Conservation (phyloP, 2,797 vertebrate species). For the Tachyglossus aculeatus region DNA sequence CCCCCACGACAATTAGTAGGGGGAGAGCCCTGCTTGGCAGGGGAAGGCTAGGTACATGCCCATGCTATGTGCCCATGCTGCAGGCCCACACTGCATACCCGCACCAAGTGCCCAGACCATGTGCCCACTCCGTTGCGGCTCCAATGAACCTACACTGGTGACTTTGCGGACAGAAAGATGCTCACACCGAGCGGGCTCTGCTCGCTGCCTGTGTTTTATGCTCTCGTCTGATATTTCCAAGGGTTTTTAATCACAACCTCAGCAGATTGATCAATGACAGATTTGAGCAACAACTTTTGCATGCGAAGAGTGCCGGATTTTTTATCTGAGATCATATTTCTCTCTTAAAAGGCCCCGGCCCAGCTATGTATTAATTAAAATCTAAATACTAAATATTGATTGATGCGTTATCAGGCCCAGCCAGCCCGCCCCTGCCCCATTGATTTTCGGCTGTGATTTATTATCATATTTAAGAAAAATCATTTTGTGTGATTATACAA, state of each 20-base stretch:
- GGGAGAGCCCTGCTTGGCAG: too few species aligned
- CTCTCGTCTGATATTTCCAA: slow-evolving; percentile 73
- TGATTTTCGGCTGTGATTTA: slow-evolving; percentile 98
- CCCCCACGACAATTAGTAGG: background rate
- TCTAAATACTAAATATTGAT: slow-evolving; percentile 99
- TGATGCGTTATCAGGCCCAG: slow-evolving; percentile 97
- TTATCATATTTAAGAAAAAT: slow-evolving; percentile 99
- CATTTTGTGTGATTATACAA: slow-evolving; percentile 97
- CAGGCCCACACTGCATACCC: too few species aligned
- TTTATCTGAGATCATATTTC: slow-evolving; percentile 98
- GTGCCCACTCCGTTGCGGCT: too few species aligned
- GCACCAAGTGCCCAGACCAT: too few species aligned
- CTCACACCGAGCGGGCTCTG: slow-evolving; percentile 24
- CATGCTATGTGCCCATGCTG: too few species aligned
- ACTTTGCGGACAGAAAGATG: slow-evolving; percentile 27
- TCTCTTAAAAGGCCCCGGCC: slow-evolving; percentile 84
- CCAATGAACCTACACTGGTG: rapidly evolving
- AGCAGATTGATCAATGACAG: slow-evolving; percentile 90
- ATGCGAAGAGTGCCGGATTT: slow-evolving; percentile 81
- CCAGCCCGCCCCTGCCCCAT: slow-evolving; percentile 94
- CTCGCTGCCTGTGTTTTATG: slow-evolving; percentile 57
- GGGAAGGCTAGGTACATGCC: too few species aligned
- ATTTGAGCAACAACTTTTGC: slow-evolving; percentile 89
- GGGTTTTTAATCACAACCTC: slow-evolving; percentile 86
- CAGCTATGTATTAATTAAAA: slow-evolving; percentile 97